Conservation (phyloP, 1,140 invertebrate genomes). For the Aphelenchoides avenae region DNA sequence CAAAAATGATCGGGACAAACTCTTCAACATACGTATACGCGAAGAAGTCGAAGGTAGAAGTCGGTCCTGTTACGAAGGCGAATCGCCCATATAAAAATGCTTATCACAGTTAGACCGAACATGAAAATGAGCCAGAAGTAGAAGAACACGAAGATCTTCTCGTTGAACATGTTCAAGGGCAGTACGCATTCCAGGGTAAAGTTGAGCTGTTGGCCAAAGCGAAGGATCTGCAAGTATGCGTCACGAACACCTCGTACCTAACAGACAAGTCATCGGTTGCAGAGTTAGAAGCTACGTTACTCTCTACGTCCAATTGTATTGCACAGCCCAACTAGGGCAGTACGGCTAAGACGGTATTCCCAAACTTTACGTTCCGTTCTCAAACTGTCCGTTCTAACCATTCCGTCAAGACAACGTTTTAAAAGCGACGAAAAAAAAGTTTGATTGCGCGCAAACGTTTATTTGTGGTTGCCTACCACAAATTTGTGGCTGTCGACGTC, state of each 20-base stretch:
- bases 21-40: constrained; percentile 29
- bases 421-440: too few species aligned
- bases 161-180: constrained; percentile 57
- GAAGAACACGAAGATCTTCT: constrained; percentile 60
- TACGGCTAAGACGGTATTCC: too few species aligned
- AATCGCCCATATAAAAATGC: constrained; percentile 34
- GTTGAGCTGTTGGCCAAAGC: constrained; percentile 35
- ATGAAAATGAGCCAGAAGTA: constrained; percentile 58
- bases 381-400: too few species aligned
- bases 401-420: too few species aligned
- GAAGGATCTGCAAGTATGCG: constrained; percentile 16
- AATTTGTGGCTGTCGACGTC: too few species aligned
- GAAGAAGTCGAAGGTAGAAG: constrained; percentile 26
- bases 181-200: constrained; percentile 50
- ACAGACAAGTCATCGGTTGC: too few species aligned
- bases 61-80: constrained; percentile 17
- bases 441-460: too few species aligned
- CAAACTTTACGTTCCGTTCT: constrained; percentile 10
- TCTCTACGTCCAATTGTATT: too few species aligned
- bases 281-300: too few species aligned
- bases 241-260: background rate
- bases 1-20: constrained; percentile 15
- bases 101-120: constrained; percentile 34
- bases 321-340: too few species aligned
- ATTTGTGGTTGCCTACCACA: too few species aligned